These are phyloP conservation scores for Sus scrofa DNA, from an alignment of 2,113 vertebrate genomes.

Conservation along the genomic window DNA sequence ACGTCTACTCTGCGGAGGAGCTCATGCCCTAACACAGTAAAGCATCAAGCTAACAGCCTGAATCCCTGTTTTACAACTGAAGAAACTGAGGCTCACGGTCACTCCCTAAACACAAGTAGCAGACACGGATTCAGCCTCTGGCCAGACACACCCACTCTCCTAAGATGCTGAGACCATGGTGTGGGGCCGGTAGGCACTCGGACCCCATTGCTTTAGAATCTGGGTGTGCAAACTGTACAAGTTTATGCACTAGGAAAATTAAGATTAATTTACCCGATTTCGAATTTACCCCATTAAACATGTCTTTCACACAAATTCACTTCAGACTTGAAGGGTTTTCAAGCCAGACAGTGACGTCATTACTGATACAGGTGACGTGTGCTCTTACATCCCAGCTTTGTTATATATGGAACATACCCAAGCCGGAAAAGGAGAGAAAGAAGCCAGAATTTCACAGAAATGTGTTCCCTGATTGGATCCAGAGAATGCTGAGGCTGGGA, in stretches of 20 bases:
- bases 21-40: neutral
- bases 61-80: neutral
- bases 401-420: neutral
- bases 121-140: neutral
- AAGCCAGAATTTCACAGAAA: neutral
- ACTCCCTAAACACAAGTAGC: neutral
- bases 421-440: neutral
- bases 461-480: neutral
- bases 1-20: neutral
- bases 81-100: neutral
- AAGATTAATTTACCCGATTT: slow-evolving; percentile 3
- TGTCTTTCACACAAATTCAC: neutral
- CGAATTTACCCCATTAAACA: neutral
- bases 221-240: neutral
- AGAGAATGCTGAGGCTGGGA: neutral
- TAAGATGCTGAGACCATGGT: neutral
- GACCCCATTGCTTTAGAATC: neutral
- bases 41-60: neutral
- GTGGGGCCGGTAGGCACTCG: neutral
- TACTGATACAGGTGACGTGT: neutral
- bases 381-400: neutral
- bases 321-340: neutral
- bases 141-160: too few relatives aligned
- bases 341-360: neutral
- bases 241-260: neutral